Evolutionary conservation across 2,113 vertebrate species (phyloP).

Genomic region (Gulo gulo): DNA sequence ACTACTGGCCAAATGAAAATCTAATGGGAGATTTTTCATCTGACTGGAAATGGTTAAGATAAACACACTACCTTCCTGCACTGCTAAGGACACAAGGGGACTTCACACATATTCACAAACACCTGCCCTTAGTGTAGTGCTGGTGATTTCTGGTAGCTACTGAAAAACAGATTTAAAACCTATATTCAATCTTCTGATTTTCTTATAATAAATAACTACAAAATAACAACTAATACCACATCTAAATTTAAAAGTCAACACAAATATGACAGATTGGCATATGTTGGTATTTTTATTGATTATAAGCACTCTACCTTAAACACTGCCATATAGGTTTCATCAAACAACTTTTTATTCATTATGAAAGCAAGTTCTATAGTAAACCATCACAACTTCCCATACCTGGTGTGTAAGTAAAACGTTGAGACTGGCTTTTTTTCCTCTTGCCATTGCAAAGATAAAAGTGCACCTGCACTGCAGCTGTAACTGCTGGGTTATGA

Average conservation of each 20-base stretch:
- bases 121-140: not conserved
- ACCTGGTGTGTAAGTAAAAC: slow-evolving; percentile 99
- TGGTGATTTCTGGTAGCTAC: slow-evolving; percentile 31
- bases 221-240: not conserved
- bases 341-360: slow-evolving; percentile 40
- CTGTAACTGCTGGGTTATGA: slow-evolving; percentile 94
- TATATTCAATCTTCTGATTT: slow-evolving; percentile 34
- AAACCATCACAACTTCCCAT: slow-evolving; percentile 59
- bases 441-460: slow-evolving; percentile 98
- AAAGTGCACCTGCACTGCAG: slow-evolving; percentile 97
- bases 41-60: slow-evolving; percentile 12
- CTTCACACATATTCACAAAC: not conserved
- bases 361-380: slow-evolving; percentile 44
- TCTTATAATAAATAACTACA: slow-evolving; percentile 12
- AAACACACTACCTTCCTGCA: not conserved
- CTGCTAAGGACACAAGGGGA: not conserved
- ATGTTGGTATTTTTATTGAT: not conserved
- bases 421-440: slow-evolving; percentile 98
- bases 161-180: slow-evolving; percentile 37
- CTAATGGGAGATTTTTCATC: not conserved
- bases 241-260: slow-evolving; percentile 44
- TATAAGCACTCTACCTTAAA: not conserved
- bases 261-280: not conserved
- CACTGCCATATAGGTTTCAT: not conserved
- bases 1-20: slow-evolving; percentile 12